A percentile compares a stretch with the other conserved stretches of the same genome.
phyloP scores from a whole-genome alignment of 1,140 invertebrate species.

The Eufriesea mexicana region DNA sequence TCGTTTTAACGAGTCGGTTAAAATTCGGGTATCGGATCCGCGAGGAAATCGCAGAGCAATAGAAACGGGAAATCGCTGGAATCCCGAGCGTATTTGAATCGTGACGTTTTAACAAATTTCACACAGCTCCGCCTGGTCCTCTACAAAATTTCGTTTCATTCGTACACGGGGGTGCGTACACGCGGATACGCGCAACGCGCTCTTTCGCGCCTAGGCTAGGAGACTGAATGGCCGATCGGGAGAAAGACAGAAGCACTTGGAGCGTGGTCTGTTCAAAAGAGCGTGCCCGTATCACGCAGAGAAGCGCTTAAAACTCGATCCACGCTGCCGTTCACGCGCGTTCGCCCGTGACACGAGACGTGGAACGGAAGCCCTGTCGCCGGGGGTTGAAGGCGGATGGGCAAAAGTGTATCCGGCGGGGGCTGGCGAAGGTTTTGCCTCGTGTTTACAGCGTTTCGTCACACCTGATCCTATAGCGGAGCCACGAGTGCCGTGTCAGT shows the following conservation, averaged over 20 bases:
- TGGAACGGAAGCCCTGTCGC: constrained; percentile 35
- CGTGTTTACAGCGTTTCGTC: constrained; percentile 54
- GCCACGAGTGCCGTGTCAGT: constrained; percentile 37
- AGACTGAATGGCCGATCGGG: background rate
- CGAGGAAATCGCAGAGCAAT: background rate
- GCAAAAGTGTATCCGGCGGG: constrained; percentile 45
- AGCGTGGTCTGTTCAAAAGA: constrained; percentile 36
- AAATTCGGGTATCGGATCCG: constrained; percentile 13
- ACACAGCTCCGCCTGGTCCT: background rate
- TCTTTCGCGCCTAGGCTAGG: background rate
- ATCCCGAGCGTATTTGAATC: background rate
- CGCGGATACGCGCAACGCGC: background rate
- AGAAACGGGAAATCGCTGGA: constrained; percentile 3
- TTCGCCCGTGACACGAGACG: constrained; percentile 16
- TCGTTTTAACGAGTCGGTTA: background rate
- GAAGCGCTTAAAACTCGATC: constrained; percentile 56
- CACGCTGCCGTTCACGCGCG: constrained; percentile 28
- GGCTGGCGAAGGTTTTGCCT: constrained; percentile 37
- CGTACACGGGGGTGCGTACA: background rate
- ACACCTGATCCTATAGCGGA: constrained; percentile 56
- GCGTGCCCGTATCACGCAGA: constrained; percentile 1
- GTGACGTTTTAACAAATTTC: constrained; percentile 39
- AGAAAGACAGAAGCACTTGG: constrained; percentile 28
- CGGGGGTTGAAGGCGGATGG: background rate
- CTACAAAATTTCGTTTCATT: constrained; percentile 14